Conservation (phyloP, 2,113 vertebrate genomes). For the Typhlomys cinereus region DNA sequence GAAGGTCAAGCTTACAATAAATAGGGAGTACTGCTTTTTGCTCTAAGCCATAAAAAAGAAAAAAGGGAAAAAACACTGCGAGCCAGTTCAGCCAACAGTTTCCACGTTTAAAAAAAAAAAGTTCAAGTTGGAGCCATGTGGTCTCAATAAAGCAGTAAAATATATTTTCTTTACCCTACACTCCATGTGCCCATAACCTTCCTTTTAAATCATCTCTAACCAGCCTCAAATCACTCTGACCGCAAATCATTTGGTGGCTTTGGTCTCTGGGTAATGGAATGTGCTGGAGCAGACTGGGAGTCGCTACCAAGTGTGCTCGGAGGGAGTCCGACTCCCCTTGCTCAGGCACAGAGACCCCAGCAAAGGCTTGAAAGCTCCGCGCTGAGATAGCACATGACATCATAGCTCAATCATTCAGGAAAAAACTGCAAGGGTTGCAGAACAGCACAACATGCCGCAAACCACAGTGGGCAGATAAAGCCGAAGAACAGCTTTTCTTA, state of each 20-base stretch:
- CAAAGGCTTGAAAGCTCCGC: slow-evolving; percentile 70
- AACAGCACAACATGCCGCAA: slow-evolving; percentile 82
- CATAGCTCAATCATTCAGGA: slow-evolving; percentile 84
- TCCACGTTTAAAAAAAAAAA: slow-evolving; percentile 78
- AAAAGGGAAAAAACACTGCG: slow-evolving; percentile 29
- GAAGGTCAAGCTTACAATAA: slow-evolving; percentile 56
- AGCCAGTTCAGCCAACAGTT: slow-evolving; percentile 83
- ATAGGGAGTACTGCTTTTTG: slow-evolving; percentile 46
- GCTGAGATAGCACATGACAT: slow-evolving; percentile 85
- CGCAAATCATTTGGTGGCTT: slow-evolving; percentile 86
- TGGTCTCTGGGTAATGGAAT: slow-evolving; percentile 83
- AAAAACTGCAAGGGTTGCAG: slow-evolving; percentile 82
- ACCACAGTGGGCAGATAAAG: slow-evolving; percentile 80
- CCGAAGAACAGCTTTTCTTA: slow-evolving; percentile 79
- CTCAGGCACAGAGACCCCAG: slow-evolving; percentile 77
- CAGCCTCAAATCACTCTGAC: slow-evolving; percentile 85
- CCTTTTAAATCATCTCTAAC: slow-evolving; percentile 86
- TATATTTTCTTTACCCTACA: slow-evolving; percentile 87
- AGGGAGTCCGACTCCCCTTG: slow-evolving; percentile 71
- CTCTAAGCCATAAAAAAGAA: slow-evolving; percentile 79
- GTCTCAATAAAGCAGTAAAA: slow-evolving; percentile 87
- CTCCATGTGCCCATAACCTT: slow-evolving; percentile 85
- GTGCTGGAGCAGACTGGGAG: slow-evolving; percentile 82
- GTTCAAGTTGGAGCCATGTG: slow-evolving; percentile 86
- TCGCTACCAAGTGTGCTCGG: slow-evolving; percentile 75